These are phyloP conservation scores for Poeciliopsis prolifica DNA, from an alignment of 2,113 vertebrate species.

Conservation along the genomic window DNA sequence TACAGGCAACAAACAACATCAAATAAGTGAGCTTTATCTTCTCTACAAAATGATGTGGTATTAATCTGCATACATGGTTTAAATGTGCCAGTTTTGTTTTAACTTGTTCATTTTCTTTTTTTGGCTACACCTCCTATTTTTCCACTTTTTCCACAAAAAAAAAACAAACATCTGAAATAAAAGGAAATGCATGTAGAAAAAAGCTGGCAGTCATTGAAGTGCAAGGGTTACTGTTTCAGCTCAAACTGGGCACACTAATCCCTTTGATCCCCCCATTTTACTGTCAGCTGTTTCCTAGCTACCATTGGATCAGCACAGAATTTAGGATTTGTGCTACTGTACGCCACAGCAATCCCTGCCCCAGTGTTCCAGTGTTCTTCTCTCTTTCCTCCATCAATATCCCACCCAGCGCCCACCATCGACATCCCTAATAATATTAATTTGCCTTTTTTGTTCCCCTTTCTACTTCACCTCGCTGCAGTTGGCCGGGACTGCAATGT, in stretches of 20 bases:
- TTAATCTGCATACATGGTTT: neutral
- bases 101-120: neutral
- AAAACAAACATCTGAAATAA: neutral
- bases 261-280: slow-evolving; percentile 78
- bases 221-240: slow-evolving; percentile 71
- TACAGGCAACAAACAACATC: too few species aligned
- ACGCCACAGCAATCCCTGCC: slow-evolving; percentile 71
- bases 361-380: slow-evolving; percentile 57
- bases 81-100: neutral
- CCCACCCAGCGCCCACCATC: slow-evolving; percentile 16
- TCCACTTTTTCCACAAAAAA: neutral
- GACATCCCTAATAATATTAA: slow-evolving; percentile 35
- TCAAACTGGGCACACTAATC: slow-evolving; percentile 73
- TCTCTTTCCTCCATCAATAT: slow-evolving; percentile 62
- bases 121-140: neutral
- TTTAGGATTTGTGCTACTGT: slow-evolving; percentile 76
- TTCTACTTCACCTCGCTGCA: slow-evolving; percentile 23
- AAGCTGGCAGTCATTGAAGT: slow-evolving; percentile 49
- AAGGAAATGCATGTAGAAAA: slow-evolving; percentile 46
- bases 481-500: slow-evolving; percentile 30
- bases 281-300: slow-evolving; percentile 79
- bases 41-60: too few species aligned
- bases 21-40: too few species aligned
- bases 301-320: slow-evolving; percentile 70
- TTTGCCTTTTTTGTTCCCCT: slow-evolving; percentile 24